phyloP scores from a whole-genome alignment of 2,888 invertebrate genomes.

The Lycocerus yunnanus region DNA sequence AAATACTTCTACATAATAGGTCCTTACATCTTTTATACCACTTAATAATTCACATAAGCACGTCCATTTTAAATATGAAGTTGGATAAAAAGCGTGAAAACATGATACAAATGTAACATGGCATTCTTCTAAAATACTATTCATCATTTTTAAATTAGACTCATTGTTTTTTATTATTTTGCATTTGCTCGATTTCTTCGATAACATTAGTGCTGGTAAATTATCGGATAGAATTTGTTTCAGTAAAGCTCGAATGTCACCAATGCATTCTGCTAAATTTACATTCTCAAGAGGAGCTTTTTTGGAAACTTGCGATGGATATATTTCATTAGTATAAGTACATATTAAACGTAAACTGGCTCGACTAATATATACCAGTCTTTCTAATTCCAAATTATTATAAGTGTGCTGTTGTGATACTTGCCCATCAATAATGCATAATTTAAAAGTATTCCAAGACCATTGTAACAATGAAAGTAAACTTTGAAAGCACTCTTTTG shows the following conservation, averaged over 20 bases:
- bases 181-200: constrained; percentile 53
- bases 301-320: constrained; percentile 68
- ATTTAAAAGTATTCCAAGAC: constrained; percentile 89
- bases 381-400: constrained; percentile 71
- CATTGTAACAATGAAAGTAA: constrained; percentile 84
- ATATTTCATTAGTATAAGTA: constrained; percentile 89
- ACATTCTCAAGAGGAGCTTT: constrained; percentile 69
- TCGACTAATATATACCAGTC: constrained; percentile 84
- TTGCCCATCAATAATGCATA: constrained; percentile 65
- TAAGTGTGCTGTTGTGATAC: constrained; percentile 56
- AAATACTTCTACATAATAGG: background rate
- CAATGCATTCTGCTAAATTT: constrained; percentile 82
- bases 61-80: constrained; percentile 90
- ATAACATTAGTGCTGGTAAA: constrained; percentile 53
- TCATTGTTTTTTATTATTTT: constrained; percentile 56
- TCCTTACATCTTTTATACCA: constrained; percentile 68
- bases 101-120: constrained; percentile 89
- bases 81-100: constrained; percentile 96
- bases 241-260: constrained; percentile 80
- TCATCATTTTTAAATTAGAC: constrained; percentile 65
- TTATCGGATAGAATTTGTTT: constrained; percentile 82
- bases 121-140: constrained; percentile 83
- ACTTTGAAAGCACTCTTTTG: constrained; percentile 84
- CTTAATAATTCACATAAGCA: constrained; percentile 84
- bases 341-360: constrained; percentile 80